Percentiles rank a stretch among this genome's conserved stretches.
Evolutionary conservation across 2,888 invertebrate species (phyloP).

Genomic region (Alentia gelatinosa): DNA sequence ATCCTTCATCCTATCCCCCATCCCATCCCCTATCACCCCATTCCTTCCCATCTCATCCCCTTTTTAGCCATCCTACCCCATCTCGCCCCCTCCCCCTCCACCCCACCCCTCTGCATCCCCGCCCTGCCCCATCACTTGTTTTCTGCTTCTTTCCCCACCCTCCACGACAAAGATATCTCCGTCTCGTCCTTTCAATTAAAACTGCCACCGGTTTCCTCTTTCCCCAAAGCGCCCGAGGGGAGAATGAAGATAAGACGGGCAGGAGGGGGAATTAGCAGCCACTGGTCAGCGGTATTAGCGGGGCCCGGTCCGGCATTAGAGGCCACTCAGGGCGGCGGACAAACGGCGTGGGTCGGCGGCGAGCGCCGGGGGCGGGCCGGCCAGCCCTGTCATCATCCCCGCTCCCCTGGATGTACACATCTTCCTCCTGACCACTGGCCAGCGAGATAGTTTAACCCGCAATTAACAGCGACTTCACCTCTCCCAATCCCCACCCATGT

Average conservation of each 20-base stretch:
- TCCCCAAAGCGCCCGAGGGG: neutral
- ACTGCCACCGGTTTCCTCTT: neutral
- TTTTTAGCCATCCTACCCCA: neutral
- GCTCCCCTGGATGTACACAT: neutral
- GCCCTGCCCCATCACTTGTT: neutral
- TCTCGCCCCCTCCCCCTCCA: neutral
- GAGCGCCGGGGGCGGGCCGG: neutral
- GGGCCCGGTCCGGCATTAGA: neutral
- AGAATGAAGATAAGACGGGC: neutral
- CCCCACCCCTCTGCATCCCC: neutral
- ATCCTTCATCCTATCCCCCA: neutral
- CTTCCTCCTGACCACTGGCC: neutral
- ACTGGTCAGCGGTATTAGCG: slow-evolving; percentile 17
- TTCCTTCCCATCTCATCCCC: neutral
- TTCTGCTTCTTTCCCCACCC: neutral
- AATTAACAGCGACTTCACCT: neutral
- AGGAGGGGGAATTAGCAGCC: neutral
- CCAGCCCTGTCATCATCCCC: neutral
- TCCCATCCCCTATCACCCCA: neutral
- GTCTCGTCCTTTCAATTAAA: slow-evolving; percentile 7
- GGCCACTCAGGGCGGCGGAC: neutral
- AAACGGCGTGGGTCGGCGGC: neutral
- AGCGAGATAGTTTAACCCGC: slow-evolving; percentile 27
- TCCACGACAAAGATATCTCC: neutral
- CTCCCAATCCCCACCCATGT: no score